Conservation (phyloP, 2,888 invertebrate species). For the Dyspetes luteomarginatus region DNA sequence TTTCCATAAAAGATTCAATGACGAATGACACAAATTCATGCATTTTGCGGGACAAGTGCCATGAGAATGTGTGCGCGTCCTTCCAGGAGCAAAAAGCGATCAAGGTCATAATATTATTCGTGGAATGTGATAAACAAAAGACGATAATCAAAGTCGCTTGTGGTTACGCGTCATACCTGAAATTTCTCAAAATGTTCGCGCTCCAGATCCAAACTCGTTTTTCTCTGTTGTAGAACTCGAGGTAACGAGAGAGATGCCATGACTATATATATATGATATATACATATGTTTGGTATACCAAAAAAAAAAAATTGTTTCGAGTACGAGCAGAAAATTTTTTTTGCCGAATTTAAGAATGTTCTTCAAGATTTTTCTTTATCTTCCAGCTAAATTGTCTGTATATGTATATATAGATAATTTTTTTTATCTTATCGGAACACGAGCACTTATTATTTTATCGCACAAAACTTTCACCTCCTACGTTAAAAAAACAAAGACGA, state of each 20-base stretch:
- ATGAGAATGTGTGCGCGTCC: neutral
- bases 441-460: neutral
- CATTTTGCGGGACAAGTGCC: neutral
- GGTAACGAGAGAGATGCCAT: conserved; percentile 91
- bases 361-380: neutral
- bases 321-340: neutral
- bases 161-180: conserved; percentile 86
- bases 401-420: neutral
- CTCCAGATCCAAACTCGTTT: conserved; percentile 91
- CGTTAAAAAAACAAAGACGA: neutral
- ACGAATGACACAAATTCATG: conserved; percentile 32
- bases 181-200: conserved; percentile 93
- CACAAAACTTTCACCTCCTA: neutral
- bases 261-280: conserved; percentile 45
- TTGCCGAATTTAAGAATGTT: neutral
- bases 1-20: neutral
- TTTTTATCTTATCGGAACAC: neutral
- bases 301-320: conserved; percentile 1
- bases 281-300: too few species aligned
- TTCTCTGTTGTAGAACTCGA: conserved; percentile 89
- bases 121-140: conserved; percentile 54
- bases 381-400: neutral
- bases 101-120: conserved; percentile 21
- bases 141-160: conserved; percentile 66
- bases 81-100: neutral